Conservation (phyloP, 1,140 invertebrate species). For the Cardiocondyla obscurior region DNA sequence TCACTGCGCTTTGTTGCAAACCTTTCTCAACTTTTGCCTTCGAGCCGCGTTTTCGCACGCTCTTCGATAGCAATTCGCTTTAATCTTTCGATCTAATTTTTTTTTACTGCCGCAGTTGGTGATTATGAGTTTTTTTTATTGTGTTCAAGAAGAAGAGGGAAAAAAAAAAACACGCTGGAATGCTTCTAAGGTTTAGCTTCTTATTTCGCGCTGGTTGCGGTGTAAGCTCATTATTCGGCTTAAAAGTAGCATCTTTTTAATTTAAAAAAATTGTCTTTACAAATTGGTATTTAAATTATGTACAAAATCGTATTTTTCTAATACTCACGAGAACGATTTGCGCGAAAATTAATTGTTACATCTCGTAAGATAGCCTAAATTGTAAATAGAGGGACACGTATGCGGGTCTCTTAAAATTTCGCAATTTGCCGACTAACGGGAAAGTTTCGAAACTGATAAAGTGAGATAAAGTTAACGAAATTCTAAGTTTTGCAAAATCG, state of each 20-base stretch:
- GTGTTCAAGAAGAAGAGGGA: no score
- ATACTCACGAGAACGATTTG: not conserved
- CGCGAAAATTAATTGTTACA: not conserved
- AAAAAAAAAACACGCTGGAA: not conserved
- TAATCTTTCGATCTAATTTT: not conserved
- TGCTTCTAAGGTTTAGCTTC: not conserved
- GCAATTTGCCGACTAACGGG: not conserved
- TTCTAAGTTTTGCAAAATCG: not conserved
- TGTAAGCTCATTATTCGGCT: not conserved
- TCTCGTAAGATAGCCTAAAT: constrained; percentile 12
- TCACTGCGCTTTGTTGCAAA: not conserved
- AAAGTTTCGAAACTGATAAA: not conserved
- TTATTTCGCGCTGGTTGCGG: not conserved
- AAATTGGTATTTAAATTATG: not conserved
- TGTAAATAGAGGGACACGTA: not conserved
- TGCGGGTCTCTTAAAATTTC: constrained; percentile 56
- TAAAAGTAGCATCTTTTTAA: not conserved
- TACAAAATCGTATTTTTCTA: not conserved
- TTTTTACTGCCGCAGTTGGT: not conserved
- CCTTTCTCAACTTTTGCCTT: not conserved
- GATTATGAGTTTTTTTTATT: not conserved
- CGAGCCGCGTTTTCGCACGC: not conserved
- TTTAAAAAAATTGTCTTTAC: not conserved
- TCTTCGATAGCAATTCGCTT: not conserved
- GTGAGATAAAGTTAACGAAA: not conserved